Base-by-base conservation (phyloP, 2,797 vertebrate species). In the Poeciliopsis paucimaculata region DNA sequence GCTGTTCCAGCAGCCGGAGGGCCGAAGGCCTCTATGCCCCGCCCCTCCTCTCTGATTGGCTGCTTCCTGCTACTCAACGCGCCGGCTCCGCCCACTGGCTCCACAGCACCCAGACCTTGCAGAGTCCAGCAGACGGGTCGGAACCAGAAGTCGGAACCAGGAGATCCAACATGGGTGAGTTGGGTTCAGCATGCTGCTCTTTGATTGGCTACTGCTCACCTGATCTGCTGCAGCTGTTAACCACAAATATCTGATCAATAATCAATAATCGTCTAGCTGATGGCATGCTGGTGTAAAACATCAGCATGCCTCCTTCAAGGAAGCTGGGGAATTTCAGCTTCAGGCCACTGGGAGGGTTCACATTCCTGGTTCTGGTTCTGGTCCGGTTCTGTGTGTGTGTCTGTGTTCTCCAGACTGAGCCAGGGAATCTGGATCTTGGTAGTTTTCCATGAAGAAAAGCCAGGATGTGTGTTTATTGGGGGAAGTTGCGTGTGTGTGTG, bases 111-210 rank as follows among this genome's bases (percentile, higher is more conserved):
- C 60, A 71, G 43, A 43, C 45, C 47, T 31, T 4, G 45, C 18
- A 6, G 36, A 75, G 41, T 43, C 8, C 46, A 82, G 49, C 49
- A 23, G 49, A 23, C 47, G 16, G 16, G 23, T 53, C 39, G 7
- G 39, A 39, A 39, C 39, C 39, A 39, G 39, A 7, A 39, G 7
- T 39, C 34, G 39, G 5, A 2, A 79, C 72, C 77, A 49, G 73
- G 3, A 82, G 3, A 45, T 72, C 47, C 51, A 46, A 41, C 20
- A 90, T 90, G 89, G 87, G 89, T 90, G 73, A 90, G 86, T 45
- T 51, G 0, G 15, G 39, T 34, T 31, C 16, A 20, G 8, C 7
- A 36, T 62, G 68, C 72, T 62, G 79, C 43, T 23, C 2, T 23
- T 20, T 51, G 49, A 53, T 23, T 53, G 49, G 49, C 18, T 51